Percentiles rank a stretch among this genome's conserved stretches.
Conservation (phyloP, 2,888 invertebrate genomes). For the Graphium colonna region DNA sequence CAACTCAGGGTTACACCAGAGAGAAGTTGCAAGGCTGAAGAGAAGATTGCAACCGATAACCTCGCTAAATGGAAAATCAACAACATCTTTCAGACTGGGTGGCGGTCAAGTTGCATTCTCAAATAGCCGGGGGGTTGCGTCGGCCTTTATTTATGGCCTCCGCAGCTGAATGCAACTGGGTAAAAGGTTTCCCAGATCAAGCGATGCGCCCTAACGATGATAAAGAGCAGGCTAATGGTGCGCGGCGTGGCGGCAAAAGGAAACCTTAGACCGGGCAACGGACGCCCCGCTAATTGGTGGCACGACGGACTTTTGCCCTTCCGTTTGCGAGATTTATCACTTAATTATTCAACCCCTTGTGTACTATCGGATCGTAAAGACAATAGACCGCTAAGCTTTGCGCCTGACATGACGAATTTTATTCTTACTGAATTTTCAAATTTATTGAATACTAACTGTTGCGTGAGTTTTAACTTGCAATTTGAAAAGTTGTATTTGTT, state of each 20-base stretch:
- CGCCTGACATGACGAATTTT: no score
- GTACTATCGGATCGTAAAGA: no score
- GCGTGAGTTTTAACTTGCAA: no score
- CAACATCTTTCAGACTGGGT: background rate
- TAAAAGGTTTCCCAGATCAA: constrained; percentile 38
- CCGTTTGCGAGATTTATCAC: constrained; percentile 55
- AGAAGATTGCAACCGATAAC: no score
- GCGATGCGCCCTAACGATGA: constrained; percentile 66
- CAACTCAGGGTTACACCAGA: no score
- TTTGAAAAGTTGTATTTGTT: no score
- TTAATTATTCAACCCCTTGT: constrained; percentile 61
- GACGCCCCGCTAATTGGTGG: constrained; percentile 46
- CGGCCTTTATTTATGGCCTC: constrained; percentile 15
- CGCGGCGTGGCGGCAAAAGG: constrained; percentile 46
- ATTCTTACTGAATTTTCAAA: no score
- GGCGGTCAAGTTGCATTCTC: background rate
- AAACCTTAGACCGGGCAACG: constrained; percentile 55
- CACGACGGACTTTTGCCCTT: constrained; percentile 34
- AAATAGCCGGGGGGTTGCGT: background rate
- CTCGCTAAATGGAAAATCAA: no score
- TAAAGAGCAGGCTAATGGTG: constrained; percentile 58
- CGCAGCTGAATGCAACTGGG: constrained; percentile 18
- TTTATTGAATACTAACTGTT: no score
- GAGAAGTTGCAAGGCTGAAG: no score
- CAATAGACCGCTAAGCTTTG: no score